Evolutionary conservation across 2,888 invertebrate species (phyloP).

Genomic region (Ichneumoninae sp.): DNA sequence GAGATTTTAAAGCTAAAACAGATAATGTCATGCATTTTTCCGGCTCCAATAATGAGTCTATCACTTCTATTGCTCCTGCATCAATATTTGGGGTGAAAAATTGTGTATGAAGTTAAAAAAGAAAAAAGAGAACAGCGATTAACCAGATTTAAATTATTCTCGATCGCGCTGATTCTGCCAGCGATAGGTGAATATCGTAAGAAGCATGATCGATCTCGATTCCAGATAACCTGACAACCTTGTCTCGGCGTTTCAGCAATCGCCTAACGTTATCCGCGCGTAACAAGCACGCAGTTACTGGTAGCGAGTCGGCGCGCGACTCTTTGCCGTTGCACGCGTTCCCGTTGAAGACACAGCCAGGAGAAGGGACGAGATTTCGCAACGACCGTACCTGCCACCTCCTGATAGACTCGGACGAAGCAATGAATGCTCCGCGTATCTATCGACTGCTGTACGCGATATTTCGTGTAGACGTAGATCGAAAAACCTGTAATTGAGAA

Average conservation of each 20-base stretch:
- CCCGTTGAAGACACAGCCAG: slow-evolving; percentile 35
- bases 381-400: slow-evolving; percentile 6
- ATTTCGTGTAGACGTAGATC: slow-evolving; percentile 15
- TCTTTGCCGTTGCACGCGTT: slow-evolving; percentile 2
- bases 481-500: slow-evolving; percentile 64
- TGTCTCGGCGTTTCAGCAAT: slow-evolving; percentile 60
- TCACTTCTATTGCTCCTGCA: no score
- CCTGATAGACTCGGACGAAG: slow-evolving; percentile 13
- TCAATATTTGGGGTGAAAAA: neutral
- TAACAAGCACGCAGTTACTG: neutral
- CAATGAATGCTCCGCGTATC: slow-evolving; percentile 14
- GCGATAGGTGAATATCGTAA: slow-evolving; percentile 6
- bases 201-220: slow-evolving; percentile 34
- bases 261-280: slow-evolving; percentile 46
- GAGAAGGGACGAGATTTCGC: slow-evolving; percentile 26
- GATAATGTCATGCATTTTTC: neutral
- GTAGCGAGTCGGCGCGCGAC: neutral
- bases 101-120: no score
- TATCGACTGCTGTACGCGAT: slow-evolving; percentile 11
- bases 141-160: no score
- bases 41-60: no score
- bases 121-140: no score
- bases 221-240: slow-evolving; percentile 61
- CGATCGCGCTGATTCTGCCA: no score
- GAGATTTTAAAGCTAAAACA: neutral